phyloP scores from a whole-genome alignment of 2,888 invertebrate genomes.

The Ophioninae sp. region DNA sequence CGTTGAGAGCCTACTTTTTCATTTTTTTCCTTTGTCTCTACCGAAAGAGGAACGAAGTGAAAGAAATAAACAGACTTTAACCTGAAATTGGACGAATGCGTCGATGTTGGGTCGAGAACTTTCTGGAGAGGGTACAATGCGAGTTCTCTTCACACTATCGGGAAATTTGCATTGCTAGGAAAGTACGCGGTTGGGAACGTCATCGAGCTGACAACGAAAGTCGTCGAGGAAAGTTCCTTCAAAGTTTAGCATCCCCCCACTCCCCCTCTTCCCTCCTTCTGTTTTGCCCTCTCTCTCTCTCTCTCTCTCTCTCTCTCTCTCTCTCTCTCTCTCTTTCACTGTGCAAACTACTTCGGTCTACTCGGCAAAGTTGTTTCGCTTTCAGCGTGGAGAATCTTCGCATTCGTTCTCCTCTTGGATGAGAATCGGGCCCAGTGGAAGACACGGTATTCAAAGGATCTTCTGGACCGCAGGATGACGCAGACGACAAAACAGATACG shows the following conservation, averaged over 20 bases:
- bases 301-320: too few species aligned
- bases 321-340: neutral
- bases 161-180: neutral
- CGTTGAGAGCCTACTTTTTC: too few species aligned
- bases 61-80: neutral
- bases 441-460: neutral
- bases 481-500: neutral
- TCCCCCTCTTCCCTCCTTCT: too few species aligned
- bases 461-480: neutral
- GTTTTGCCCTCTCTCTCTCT: neutral
- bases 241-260: neutral
- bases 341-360: neutral
- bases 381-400: slow-evolving; percentile 7
- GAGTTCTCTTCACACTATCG: neutral
- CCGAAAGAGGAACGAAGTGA: neutral
- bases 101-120: neutral
- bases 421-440: slow-evolving; percentile 11
- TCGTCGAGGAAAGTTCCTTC: neutral
- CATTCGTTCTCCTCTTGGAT: slow-evolving; percentile 1
- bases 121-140: neutral
- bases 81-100: neutral
- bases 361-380: neutral
- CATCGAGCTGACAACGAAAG: neutral
- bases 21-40: neutral
- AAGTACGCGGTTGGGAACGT: neutral